phyloP scores from a whole-genome alignment of 2,797 vertebrate genomes.

The Myotis findleyi region DNA sequence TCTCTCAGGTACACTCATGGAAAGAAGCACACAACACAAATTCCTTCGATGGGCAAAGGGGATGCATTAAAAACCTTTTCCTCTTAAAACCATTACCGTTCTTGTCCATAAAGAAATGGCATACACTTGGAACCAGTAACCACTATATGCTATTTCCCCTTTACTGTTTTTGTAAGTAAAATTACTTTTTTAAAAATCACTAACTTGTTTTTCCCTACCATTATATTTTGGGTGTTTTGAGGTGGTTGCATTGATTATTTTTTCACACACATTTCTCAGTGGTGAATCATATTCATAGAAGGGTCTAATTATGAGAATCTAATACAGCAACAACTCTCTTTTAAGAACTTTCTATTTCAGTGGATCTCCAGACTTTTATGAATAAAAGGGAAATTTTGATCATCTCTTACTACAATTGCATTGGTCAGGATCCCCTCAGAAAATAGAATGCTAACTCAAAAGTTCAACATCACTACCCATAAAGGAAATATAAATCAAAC shows the following conservation, averaged over 20 bases:
- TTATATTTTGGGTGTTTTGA: not conserved
- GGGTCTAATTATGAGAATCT: not conserved
- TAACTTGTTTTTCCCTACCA: not conserved
- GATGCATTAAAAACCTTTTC: not conserved
- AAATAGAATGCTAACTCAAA: not conserved
- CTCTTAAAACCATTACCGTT: not conserved
- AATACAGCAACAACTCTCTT: not conserved
- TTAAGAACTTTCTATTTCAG: not conserved
- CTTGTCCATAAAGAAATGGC: not conserved
- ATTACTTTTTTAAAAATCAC: not conserved
- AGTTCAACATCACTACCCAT: not conserved
- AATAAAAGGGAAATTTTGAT: not conserved
- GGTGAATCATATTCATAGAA: not conserved
- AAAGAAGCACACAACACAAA: not conserved
- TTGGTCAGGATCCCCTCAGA: not conserved
- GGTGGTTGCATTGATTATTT: slow-evolving; percentile 1
- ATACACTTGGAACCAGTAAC: not conserved
- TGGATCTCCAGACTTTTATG: not conserved
- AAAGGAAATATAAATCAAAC: not conserved
- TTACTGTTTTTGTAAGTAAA: not conserved
- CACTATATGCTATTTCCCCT: not conserved
- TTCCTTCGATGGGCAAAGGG: not conserved
- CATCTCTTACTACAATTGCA: not conserved
- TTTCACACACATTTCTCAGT: not conserved
- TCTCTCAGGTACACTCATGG: not conserved